Base-by-base conservation (phyloP, 2,113 vertebrate species). In the Misgurnus anguillicaudatus region DNA sequence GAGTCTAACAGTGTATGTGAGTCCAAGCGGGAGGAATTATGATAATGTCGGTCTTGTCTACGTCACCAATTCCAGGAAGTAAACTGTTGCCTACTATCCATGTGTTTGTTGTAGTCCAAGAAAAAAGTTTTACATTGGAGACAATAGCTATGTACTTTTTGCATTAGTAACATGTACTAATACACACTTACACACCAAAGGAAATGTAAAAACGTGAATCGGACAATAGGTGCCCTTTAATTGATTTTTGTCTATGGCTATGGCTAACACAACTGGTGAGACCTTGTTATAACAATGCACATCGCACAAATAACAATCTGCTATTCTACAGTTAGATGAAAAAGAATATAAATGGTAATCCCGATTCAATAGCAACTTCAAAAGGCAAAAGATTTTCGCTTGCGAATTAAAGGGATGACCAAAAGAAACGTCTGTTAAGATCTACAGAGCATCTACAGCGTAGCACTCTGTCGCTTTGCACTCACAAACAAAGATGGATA, bases 401-500 rank as follows among this genome's bases (percentile, higher is more conserved):
- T 86, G 89, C 87, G 86, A 88, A 93, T 91, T 90, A 91, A 89
- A 89, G 88, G 88, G 87, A 67, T 89, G 91, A 89, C 85, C 83
- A 78, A 84, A 86, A 91, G 19, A 31, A 62, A 79, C 88, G 90
- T 91, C 92, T 90, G 90, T 92, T 91, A 90, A 81, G 87, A 91
- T 90, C 88, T 31, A 31, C 24, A 89, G 85, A 90, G 90, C 90
- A 80, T 92, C 90, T 89, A 83, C 89, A 87, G 86, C 87, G 86
- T 87, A 89, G 91, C 90, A 89, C 91, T 91, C 89, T 81, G 82
- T 86, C 87, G 90, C 88, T 81, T 87, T 85, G 87, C 89, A 83
- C 89, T 89, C 87, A 82, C 89, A 92, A 92, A 92, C 91, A 91
- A 93, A 93, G 92, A 93, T 89, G 91, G 92, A 94, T 92, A 91